Conservation (phyloP, 2,888 invertebrate genomes). For the Hyposoter didymator region DNA sequence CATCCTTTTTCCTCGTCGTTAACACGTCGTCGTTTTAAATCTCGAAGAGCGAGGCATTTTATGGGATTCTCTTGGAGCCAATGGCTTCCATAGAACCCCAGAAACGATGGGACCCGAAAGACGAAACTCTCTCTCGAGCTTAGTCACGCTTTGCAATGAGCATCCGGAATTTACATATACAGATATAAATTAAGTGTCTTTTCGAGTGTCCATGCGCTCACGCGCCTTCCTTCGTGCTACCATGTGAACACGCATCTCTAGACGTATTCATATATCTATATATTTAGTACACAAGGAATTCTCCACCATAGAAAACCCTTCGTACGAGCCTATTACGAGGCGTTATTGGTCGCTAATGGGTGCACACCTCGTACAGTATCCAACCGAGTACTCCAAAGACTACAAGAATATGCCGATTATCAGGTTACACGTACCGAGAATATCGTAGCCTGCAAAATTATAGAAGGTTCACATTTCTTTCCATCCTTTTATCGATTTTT, state of each 20-base stretch:
- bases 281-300: slow-evolving; percentile 4
- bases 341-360: slow-evolving; percentile 81
- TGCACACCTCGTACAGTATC: slow-evolving; percentile 67
- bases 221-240: background rate
- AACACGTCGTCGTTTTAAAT: slow-evolving; percentile 34
- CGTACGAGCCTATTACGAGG: slow-evolving; percentile 75
- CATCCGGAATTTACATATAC: slow-evolving; percentile 59
- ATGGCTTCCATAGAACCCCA: slow-evolving; percentile 12
- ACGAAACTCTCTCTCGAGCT: slow-evolving; percentile 66
- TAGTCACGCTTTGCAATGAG: slow-evolving; percentile 81
- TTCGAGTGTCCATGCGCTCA: background rate
- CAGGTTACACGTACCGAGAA: slow-evolving; percentile 73
- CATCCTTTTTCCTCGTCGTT: slow-evolving; percentile 15
- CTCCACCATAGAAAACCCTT: slow-evolving; percentile 32
- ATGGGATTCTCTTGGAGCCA: slow-evolving; percentile 40
- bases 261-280: background rate
- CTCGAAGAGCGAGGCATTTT: slow-evolving; percentile 44
- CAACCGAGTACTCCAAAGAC: slow-evolving; percentile 40
- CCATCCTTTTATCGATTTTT: background rate
- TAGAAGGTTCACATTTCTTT: background rate
- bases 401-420: slow-evolving; percentile 80
- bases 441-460: background rate
- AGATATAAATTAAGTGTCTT: slow-evolving; percentile 11
- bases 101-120: slow-evolving; percentile 40
- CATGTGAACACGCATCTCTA: background rate